Percentiles rank a stretch among this genome's conserved stretches.
phyloP scores from a whole-genome alignment of 2,113 vertebrate species.

The Solea senegalensis region DNA sequence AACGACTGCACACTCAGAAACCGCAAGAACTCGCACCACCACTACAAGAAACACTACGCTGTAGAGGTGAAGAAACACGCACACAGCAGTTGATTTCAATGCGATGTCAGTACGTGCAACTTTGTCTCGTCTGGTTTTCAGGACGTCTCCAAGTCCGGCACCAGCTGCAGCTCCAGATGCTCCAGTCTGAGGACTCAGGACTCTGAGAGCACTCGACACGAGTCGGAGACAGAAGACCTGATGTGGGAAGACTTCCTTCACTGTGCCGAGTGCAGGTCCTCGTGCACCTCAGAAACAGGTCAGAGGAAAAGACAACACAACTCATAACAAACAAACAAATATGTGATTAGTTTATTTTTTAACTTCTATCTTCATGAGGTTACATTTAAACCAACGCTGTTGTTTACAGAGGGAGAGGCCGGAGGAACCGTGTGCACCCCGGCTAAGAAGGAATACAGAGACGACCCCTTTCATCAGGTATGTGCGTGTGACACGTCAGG shows the following conservation, averaged over 20 bases:
- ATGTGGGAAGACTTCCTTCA: conserved; percentile 98
- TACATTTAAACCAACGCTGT: neutral
- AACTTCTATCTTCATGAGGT: too few relatives aligned
- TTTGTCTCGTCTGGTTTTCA: conserved; percentile 54
- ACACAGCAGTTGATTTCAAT: neutral
- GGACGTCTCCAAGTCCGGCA: conserved; percentile 92
- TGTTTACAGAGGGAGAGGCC: conserved; percentile 85
- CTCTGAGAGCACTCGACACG: conserved; percentile 93
- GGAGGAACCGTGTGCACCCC: conserved; percentile 82
- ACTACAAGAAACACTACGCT: conserved; percentile 93
- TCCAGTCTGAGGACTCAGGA: conserved; percentile 93
- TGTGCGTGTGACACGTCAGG: conserved; percentile 1
- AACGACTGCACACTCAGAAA: conserved; percentile 87
- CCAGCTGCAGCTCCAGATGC: conserved; percentile 95
- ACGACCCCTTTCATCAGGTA: conserved; percentile 98
- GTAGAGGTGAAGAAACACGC: conserved; percentile 83
- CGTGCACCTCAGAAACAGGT: conserved; percentile 92
- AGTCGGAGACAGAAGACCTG: conserved; percentile 96
- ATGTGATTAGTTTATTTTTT: too few relatives aligned
- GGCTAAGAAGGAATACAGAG: conserved; percentile 93
- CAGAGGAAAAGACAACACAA: neutral
- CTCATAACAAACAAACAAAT: neutral
- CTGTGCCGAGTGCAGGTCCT: conserved; percentile 94
- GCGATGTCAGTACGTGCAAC: neutral
- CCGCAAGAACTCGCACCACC: conserved; percentile 87